Evolutionary conservation across 1,140 invertebrate species (phyloP), one percentile per base, ranked within the genome.

Genomic region (Panagrolaimus sp.): DNA sequence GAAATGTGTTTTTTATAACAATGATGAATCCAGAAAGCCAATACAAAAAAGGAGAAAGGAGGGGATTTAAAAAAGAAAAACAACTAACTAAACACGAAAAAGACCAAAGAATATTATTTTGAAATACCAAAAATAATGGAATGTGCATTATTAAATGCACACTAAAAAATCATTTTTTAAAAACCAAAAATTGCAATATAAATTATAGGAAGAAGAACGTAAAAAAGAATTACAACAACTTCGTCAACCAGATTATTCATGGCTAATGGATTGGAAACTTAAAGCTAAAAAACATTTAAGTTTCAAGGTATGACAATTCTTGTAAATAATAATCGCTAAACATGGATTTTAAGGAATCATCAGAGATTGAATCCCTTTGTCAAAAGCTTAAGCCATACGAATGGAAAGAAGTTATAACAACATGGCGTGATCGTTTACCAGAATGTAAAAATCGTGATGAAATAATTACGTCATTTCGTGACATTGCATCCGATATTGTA

Each of bases 201-300:
- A 31, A 63, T 69, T 75, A 43, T 27, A 73, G 72, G 72, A 73
- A 47, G 51, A 73, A 42, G 42, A 66, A 51, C 72, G 72, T 23
- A 66, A 73, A 45, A 64, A 73, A 43, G n/a, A 14, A 11, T 61
- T 73, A 38, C 31, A 64, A 45, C 51, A 68, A 57, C 70, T 25
- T 3, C 31, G 62, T 23, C 27, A 45, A 27, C 72, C 72, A 23
- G 72, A 73, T 46, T 75, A 73, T 42, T 46, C 65, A 16, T 73
- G 72, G 72, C 61, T 73, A 8, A 73, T 73, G 72, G 72, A 73
- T 63, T 73, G 72, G 72, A 75, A 68, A 45, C 42, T 75, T 20
- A 73, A 74, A 46, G 51, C 57, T n/a, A 73, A 73, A 45, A 73
- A 73, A 42, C 72, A 23, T 64, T 44, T 73, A 1, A 63, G 20